Percentiles rank a stretch among this genome's conserved stretches.
These are phyloP conservation scores for Cyclopterus lumpus DNA, from an alignment of 2,797 vertebrate species.

Conservation along the genomic window DNA sequence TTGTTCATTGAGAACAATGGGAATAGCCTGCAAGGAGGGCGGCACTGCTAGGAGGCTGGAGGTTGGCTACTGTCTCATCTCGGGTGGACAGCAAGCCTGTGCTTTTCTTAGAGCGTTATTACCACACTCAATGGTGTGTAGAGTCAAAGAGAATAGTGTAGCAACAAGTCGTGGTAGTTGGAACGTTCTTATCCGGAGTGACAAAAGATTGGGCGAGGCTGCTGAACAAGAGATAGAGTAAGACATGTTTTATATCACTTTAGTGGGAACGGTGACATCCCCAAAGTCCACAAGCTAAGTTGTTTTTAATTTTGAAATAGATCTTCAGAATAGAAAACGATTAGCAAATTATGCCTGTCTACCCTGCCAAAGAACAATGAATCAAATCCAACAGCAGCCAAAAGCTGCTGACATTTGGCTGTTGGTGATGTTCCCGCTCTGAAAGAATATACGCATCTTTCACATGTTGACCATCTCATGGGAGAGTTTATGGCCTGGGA, in stretches of 20 bases:
- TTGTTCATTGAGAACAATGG: conserved; percentile 76
- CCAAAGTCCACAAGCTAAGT: not conserved
- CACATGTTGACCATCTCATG: not conserved
- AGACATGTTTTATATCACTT: not conserved
- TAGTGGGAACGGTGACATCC: not conserved
- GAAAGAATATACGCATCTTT: not conserved
- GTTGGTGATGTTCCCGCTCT: not conserved
- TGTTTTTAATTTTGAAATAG: not conserved
- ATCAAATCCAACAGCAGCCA: not conserved
- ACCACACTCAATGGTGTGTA: conserved; percentile 22
- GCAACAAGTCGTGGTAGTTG: not conserved
- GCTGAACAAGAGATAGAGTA: not conserved
- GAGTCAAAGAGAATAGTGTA: conserved; percentile 15
- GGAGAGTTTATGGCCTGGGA: not conserved
- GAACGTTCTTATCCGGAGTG: not conserved
- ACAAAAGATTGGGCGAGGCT: not conserved
- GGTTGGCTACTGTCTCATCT: conserved; percentile 32
- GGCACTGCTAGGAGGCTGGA: conserved; percentile 56
- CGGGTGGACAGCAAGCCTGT: not conserved
- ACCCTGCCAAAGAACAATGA: not conserved
- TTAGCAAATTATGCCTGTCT: not conserved
- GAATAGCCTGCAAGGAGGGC: conserved; percentile 44
- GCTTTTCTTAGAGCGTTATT: conserved; percentile 26
- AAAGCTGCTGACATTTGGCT: not conserved
- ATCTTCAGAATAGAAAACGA: not conserved